Conservation (phyloP, 2,888 invertebrate genomes). For the Harmothoe impar region DNA sequence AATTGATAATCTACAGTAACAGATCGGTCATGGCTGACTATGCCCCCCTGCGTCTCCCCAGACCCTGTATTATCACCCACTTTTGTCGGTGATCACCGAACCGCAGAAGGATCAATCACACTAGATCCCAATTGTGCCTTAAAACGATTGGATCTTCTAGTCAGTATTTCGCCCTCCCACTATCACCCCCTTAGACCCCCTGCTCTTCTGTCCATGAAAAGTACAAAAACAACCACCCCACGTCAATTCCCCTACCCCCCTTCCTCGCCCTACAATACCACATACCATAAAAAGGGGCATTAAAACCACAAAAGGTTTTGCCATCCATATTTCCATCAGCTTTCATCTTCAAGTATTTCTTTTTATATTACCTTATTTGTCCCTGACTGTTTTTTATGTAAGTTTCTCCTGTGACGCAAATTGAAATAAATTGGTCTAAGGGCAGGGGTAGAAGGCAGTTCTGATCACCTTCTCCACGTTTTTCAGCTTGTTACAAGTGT, state of each 20-base stretch:
- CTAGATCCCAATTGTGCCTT: background rate
- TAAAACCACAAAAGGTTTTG: background rate
- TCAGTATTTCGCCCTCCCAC: background rate
- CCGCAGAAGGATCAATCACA: slow-evolving; percentile 2
- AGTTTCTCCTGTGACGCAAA: background rate
- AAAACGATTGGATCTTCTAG: slow-evolving; percentile 4
- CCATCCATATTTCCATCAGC: background rate
- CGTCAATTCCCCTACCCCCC: background rate
- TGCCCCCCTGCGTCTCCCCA: background rate
- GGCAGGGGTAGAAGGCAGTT: background rate
- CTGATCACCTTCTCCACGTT: no score
- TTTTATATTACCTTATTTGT: background rate
- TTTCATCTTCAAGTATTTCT: background rate
- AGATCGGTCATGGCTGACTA: background rate
- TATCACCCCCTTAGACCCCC: background rate
- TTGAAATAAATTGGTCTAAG: background rate
- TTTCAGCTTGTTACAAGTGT: background rate
- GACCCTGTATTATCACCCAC: background rate
- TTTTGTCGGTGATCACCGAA: background rate
- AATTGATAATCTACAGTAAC: slow-evolving; percentile 33
- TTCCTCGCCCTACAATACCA: background rate
- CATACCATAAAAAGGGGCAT: background rate
- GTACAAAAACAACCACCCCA: no score
- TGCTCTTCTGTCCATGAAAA: background rate
- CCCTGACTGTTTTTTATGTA: background rate